Evolutionary conservation across 1,140 invertebrate species (phyloP).

Genomic region (Nymphalis io): DNA sequence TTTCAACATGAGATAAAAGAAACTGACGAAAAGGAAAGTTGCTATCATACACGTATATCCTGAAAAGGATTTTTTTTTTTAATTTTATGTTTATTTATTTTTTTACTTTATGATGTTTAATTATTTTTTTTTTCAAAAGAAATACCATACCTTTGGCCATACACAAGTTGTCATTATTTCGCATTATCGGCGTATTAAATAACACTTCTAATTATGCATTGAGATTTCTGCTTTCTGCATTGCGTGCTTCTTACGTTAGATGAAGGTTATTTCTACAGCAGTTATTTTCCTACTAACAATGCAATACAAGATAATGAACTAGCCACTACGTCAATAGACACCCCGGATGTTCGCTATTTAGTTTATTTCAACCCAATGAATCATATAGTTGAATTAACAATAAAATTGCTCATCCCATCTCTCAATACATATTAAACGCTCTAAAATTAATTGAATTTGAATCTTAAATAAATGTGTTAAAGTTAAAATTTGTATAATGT

Average conservation of each 20-base stretch:
- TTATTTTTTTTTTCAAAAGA: neutral
- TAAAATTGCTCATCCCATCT: constrained; percentile 76
- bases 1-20: too few species aligned
- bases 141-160: neutral
- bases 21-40: too few species aligned
- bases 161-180: neutral
- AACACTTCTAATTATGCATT: constrained; percentile 11
- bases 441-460: constrained; percentile 10
- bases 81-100: too few species aligned
- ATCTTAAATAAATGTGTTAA: constrained; percentile 27
- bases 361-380: constrained; percentile 73
- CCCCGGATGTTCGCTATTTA: constrained; percentile 78
- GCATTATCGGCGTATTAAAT: neutral
- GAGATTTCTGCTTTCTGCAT: constrained; percentile 10
- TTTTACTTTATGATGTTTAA: too few species aligned
- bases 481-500: constrained; percentile 29
- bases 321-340: constrained; percentile 64
- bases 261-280: constrained; percentile 32
- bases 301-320: constrained; percentile 52
- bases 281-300: constrained; percentile 51
- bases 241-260: constrained; percentile 23
- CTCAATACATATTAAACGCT: constrained; percentile 38
- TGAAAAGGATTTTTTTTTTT: too few species aligned
- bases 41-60: too few species aligned
- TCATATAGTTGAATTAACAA: constrained; percentile 76